Base-by-base conservation (phyloP, 2,797 vertebrate species). In the Ambastaia sidthimunki region DNA sequence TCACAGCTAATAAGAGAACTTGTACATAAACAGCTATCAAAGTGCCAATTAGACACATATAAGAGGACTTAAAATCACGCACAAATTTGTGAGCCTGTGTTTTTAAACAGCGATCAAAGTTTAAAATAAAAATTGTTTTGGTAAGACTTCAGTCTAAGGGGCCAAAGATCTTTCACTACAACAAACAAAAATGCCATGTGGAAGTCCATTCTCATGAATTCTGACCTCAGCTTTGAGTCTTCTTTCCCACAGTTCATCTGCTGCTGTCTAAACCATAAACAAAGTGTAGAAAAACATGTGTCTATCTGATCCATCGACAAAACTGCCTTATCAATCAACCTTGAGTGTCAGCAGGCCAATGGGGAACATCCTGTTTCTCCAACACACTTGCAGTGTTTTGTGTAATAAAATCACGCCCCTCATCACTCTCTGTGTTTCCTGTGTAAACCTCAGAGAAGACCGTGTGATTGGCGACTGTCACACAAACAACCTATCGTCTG, bases 401-500 rank as follows among this genome's bases (percentile, higher is more conserved):
- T 81, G 79, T 78, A 83, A 81, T 83, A 78, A 90, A 89, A 91
- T 88, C 44, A 86, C 74, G 82, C 76, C 80, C 65, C 80, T 79
- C 4, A 52, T 67, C 85, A 57, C 86, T 86, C 76, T 78, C 63
- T 69, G 71, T 80, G 68, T 88, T 62, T 74, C 54, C 81, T 52
- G 70, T 62, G 83, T 69, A 74, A 37, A 82, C 76, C 81, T 85
- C 70, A 77, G 79, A 78, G 82, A 78, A 79, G 73, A 31, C 71
- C 25, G 34, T 47, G 52, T 82, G 41, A 44, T 44, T 80, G 66
- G 84, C 78, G 82, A 82, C 80, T 71, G 77, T 59, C 71, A 72
- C 78, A 84, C 85, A 88, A 88, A 82, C 83, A 85, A 86, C 89
- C 91, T 87, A 90, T 89, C 85, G 86, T 87, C 88, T 86, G 83